A percentile compares a stretch with the other conserved stretches of the same genome.
Conservation (phyloP, 2,113 vertebrate species). For the Notechis scutatus region DNA sequence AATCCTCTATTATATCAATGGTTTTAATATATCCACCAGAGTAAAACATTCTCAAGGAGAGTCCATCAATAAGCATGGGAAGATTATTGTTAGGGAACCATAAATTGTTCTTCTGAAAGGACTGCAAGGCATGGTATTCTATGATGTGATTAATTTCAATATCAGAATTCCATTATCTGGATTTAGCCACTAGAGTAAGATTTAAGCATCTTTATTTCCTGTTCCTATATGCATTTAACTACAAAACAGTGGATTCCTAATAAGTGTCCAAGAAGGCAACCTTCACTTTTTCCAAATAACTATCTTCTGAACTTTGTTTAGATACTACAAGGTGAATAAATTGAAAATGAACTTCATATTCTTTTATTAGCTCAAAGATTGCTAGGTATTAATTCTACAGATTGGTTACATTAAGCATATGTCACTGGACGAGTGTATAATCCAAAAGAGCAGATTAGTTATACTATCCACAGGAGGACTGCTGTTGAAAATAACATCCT, state of each 20-base stretch:
- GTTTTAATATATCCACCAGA: background rate
- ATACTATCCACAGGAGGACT: background rate
- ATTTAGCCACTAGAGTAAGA: background rate
- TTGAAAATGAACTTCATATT: background rate
- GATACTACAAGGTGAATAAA: background rate
- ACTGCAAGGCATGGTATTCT: background rate
- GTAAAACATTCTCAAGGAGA: background rate
- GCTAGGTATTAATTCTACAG: background rate
- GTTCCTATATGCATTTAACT: background rate
- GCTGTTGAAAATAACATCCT: background rate
- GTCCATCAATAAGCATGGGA: background rate
- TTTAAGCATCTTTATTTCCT: background rate
- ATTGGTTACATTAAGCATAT: background rate
- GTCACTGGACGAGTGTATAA: background rate
- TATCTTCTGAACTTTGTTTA: background rate
- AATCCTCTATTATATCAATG: background rate
- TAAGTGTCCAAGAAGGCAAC: background rate
- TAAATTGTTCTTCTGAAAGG: background rate
- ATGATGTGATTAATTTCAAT: background rate
- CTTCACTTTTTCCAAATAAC: background rate
- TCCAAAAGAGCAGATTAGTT: background rate
- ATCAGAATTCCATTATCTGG: background rate
- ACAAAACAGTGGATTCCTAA: background rate
- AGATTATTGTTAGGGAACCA: background rate
- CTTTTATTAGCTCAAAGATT: background rate